Evolutionary conservation across 1,140 invertebrate genomes (phyloP).

Genomic region (Hyles vespertilio): DNA sequence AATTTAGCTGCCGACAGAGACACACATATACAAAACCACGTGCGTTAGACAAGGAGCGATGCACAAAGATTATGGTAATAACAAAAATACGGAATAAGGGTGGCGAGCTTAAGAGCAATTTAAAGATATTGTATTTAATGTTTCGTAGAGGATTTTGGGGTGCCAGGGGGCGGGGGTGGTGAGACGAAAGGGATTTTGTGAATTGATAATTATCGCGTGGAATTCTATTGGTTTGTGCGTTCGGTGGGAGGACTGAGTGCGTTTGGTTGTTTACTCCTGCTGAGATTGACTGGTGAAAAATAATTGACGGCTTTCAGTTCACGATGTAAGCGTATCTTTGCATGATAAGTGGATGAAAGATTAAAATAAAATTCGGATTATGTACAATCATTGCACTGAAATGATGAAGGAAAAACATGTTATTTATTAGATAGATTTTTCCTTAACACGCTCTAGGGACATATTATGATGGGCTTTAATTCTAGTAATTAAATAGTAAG

Average conservation of each 20-base stretch:
- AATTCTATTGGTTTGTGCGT: conserved; percentile 38
- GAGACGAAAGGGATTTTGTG: conserved; percentile 51
- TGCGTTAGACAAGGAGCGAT: conserved; percentile 27
- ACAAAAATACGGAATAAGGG: conserved; percentile 68
- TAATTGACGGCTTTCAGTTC: no score
- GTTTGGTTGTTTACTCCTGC: neutral
- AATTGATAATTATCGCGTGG: conserved; percentile 62
- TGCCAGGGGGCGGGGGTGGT: conserved; percentile 37
- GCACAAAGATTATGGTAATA: conserved; percentile 69
- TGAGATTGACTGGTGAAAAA: no score
- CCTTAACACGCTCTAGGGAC: no score
- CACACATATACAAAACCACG: conserved; percentile 10
- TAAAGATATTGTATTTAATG: conserved; percentile 73
- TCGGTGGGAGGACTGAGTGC: neutral
- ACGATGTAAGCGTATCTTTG: no score
- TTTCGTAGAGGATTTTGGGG: conserved; percentile 50
- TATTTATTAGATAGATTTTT: no score
- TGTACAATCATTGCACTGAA: no score
- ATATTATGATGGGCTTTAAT: no score
- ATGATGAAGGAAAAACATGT: no score
- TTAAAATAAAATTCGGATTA: no score
- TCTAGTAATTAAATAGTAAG: no score
- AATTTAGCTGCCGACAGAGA: conserved; percentile 33
- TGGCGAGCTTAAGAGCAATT: conserved; percentile 68
- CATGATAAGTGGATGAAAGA: no score